Percentiles rank a stretch among this genome's conserved stretches.
phyloP scores from a whole-genome alignment of 2,888 invertebrate genomes.

The Caenorhabditis panamensis region DNA sequence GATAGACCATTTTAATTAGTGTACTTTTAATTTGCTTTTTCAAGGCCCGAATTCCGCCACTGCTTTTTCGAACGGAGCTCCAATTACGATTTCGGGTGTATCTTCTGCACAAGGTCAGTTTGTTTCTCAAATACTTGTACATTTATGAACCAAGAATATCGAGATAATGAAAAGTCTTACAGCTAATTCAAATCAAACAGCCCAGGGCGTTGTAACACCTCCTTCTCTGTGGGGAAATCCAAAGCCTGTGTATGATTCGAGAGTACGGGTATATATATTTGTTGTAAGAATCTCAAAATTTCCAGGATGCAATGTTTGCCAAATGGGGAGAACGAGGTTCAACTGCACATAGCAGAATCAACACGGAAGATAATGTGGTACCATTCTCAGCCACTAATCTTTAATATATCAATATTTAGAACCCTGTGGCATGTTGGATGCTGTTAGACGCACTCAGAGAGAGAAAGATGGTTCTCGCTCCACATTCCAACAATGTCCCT shows the following conservation, averaged over 20 bases:
- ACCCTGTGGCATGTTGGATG: slow-evolving; percentile 64
- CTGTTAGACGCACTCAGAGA: slow-evolving; percentile 70
- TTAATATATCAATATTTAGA: slow-evolving; percentile 26
- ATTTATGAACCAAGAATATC: too few relatives aligned
- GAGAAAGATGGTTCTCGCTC: slow-evolving; percentile 69
- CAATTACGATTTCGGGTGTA: too few relatives aligned
- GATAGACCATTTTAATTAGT: too few relatives aligned
- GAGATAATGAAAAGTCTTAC: slow-evolving; percentile 24
- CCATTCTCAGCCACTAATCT: neutral
- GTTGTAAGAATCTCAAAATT: slow-evolving; percentile 11
- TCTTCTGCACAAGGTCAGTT: too few relatives aligned
- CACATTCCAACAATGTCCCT: slow-evolving; percentile 52
- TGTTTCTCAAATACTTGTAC: too few relatives aligned
- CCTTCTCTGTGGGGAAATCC: slow-evolving; percentile 74
- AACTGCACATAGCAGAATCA: slow-evolving; percentile 59
- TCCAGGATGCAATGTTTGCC: slow-evolving; percentile 11
- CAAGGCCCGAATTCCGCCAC: too few relatives aligned
- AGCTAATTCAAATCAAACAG: slow-evolving; percentile 24
- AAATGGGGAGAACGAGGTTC: slow-evolving; percentile 69
- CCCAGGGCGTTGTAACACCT: slow-evolving; percentile 34
- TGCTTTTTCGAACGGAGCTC: too few relatives aligned
- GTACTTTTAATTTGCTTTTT: too few relatives aligned
- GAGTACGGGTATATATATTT: too few relatives aligned
- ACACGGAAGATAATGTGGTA: slow-evolving; percentile 14
- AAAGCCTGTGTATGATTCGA: slow-evolving; percentile 64